phyloP scores from a whole-genome alignment of 1,140 invertebrate genomes.

The Drosophila paulistorum region DNA sequence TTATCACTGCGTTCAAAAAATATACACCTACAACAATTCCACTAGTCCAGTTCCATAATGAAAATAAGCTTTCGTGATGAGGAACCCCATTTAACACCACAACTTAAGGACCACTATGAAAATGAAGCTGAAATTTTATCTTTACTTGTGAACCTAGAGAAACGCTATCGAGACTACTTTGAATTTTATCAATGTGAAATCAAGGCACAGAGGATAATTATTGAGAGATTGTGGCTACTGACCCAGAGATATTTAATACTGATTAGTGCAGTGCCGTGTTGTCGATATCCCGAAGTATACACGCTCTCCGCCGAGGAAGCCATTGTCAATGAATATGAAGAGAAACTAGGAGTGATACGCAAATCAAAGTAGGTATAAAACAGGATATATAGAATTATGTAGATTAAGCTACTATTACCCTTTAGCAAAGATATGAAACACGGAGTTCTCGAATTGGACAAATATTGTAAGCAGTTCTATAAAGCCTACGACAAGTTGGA shows the following conservation, averaged over 20 bases:
- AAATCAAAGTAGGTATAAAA: slow-evolving; percentile 44
- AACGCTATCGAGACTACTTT: slow-evolving; percentile 39
- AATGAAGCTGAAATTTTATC: slow-evolving; percentile 49
- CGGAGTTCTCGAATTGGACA: slow-evolving; percentile 28
- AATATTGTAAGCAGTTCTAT: slow-evolving; percentile 56
- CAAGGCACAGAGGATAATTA: slow-evolving; percentile 40
- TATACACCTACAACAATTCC: too few relatives aligned
- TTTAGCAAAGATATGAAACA: slow-evolving; percentile 51
- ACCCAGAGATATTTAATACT: slow-evolving; percentile 65
- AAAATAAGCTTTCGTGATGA: background rate
- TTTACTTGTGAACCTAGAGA: slow-evolving; percentile 47
- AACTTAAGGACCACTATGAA: slow-evolving; percentile 55
- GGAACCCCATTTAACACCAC: slow-evolving; percentile 54
- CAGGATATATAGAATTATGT: background rate
- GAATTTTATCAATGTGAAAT: slow-evolving; percentile 56
- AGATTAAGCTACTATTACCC: background rate
- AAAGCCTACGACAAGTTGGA: slow-evolving; percentile 44
- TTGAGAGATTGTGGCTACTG: slow-evolving; percentile 59
- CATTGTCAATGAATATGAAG: slow-evolving; percentile 70
- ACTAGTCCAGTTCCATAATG: background rate
- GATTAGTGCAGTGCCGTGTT: slow-evolving; percentile 57
- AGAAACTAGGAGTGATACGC: slow-evolving; percentile 54
- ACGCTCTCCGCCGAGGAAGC: slow-evolving; percentile 65
- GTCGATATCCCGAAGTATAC: slow-evolving; percentile 66
- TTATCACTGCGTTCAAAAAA: background rate